Evolutionary conservation across 2,888 invertebrate genomes (phyloP).

Genomic region (Villa cingulata): DNA sequence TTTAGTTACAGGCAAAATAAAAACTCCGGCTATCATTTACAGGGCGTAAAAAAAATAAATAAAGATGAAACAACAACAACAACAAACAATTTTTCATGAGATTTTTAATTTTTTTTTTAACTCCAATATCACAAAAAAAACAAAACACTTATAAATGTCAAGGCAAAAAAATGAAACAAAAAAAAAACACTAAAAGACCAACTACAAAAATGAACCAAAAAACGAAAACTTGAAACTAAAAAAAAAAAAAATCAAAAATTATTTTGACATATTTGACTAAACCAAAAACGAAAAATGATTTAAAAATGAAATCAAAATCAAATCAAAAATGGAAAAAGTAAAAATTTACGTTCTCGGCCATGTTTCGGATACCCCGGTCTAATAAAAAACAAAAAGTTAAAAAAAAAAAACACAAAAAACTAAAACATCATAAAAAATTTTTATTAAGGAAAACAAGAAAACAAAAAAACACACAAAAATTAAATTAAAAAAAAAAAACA

Average conservation of each 20-base stretch:
- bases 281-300: constrained; percentile 1
- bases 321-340: constrained; percentile 17
- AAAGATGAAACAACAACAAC: background rate
- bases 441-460: constrained; percentile 9
- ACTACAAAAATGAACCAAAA: constrained; percentile 3
- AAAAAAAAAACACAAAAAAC: constrained; percentile 16
- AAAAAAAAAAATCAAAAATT: constrained; percentile 12
- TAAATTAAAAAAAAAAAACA: constrained; percentile 22
- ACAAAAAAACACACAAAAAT: constrained; percentile 18
- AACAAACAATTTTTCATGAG: background rate
- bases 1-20: constrained; percentile 14
- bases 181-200: constrained; percentile 23
- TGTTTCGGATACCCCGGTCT: constrained; percentile 44
- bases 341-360: constrained; percentile 26
- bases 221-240: constrained; percentile 23
- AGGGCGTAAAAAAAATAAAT: background rate
- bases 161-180: constrained; percentile 24
- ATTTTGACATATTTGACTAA: constrained; percentile 7
- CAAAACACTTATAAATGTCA: constrained; percentile 29
- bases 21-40: background rate
- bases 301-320: constrained; percentile 1
- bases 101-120: constrained; percentile 11
- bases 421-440: too few relatives aligned
- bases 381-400: constrained; percentile 23
- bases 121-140: constrained; percentile 21